Percentiles rank a stretch among this genome's conserved stretches.
These are phyloP conservation scores for Misgurnus anguillicaudatus DNA, from an alignment of 2,113 vertebrate species.

Conservation along the genomic window DNA sequence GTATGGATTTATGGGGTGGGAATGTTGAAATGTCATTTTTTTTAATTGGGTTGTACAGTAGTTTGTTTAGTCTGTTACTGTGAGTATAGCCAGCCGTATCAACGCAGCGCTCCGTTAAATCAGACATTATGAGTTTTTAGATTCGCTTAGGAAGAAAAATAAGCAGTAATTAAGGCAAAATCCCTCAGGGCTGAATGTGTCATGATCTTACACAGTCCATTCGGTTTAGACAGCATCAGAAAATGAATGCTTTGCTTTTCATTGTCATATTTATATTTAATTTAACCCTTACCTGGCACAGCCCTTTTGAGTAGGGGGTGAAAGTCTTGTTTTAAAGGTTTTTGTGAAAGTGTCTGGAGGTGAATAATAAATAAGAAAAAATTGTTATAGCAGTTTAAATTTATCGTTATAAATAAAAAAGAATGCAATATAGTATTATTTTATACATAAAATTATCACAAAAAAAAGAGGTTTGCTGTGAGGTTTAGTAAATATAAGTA, in stretches of 20 bases:
- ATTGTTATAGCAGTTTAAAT: too few relatives aligned
- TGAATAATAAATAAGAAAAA: too few relatives aligned
- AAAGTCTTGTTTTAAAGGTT: too few relatives aligned
- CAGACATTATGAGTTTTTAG: slow-evolving; percentile 7
- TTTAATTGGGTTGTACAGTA: slow-evolving; percentile 3
- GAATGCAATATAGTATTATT: too few relatives aligned
- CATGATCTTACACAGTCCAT: neutral
- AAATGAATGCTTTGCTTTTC: neutral
- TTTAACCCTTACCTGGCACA: too few relatives aligned
- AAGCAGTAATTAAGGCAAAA: slow-evolving; percentile 12
- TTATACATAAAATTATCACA: too few relatives aligned
- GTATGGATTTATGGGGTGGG: neutral
- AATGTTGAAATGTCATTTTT: slow-evolving; percentile 2
- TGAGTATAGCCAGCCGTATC: slow-evolving; percentile 9
- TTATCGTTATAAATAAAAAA: too few relatives aligned
- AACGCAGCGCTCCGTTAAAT: slow-evolving; percentile 8
- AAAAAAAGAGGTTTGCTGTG: too few relatives aligned
- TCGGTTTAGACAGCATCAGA: neutral
- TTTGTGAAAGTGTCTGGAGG: too few relatives aligned
- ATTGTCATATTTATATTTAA: too few relatives aligned
- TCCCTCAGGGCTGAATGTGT: neutral
- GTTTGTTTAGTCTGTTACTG: slow-evolving; percentile 24
- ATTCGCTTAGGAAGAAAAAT: slow-evolving; percentile 23
- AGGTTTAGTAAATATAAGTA: too few relatives aligned
- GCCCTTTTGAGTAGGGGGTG: too few relatives aligned